Percentiles rank a stretch among this genome's conserved stretches.
Conservation (phyloP, 2,113 vertebrate genomes). For the Regulus satrapa region DNA sequence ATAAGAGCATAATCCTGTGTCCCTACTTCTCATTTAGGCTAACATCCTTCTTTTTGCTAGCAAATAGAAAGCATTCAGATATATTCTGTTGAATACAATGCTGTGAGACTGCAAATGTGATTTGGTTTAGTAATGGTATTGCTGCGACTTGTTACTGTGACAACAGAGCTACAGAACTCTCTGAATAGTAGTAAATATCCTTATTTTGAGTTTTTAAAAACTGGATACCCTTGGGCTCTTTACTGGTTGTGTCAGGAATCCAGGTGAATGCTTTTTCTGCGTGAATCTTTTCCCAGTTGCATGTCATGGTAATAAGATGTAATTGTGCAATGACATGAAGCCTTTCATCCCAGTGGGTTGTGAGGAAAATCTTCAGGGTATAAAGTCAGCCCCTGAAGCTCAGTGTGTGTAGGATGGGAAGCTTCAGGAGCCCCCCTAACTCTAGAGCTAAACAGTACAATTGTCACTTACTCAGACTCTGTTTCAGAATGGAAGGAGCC, state of each 20-base stretch:
- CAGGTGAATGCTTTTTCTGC: neutral
- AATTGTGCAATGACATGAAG: neutral
- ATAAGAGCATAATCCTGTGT: neutral
- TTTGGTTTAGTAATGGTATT: neutral
- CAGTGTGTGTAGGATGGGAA: neutral
- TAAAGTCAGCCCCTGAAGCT: neutral
- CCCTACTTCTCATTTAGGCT: neutral
- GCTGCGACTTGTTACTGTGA: slow-evolving; percentile 25
- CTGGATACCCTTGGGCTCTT: neutral
- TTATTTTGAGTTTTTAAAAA: neutral
- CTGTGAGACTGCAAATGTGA: neutral
- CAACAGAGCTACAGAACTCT: neutral
- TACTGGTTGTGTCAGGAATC: neutral
- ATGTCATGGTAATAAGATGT: neutral
- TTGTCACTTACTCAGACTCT: neutral
- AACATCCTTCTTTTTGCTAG: neutral
- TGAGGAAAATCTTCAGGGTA: neutral
- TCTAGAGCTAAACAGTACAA: neutral
- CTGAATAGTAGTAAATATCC: neutral
- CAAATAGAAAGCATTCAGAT: slow-evolving; percentile 11
- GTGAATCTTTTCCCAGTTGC: neutral
- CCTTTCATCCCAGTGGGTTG: neutral
- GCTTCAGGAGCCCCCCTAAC: neutral
- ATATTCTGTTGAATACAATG: slow-evolving; percentile 1
- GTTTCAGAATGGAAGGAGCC: neutral